These are phyloP conservation scores for Ivindomyrus marchei DNA, from an alignment of 2,113 vertebrate genomes.

Conservation along the genomic window DNA sequence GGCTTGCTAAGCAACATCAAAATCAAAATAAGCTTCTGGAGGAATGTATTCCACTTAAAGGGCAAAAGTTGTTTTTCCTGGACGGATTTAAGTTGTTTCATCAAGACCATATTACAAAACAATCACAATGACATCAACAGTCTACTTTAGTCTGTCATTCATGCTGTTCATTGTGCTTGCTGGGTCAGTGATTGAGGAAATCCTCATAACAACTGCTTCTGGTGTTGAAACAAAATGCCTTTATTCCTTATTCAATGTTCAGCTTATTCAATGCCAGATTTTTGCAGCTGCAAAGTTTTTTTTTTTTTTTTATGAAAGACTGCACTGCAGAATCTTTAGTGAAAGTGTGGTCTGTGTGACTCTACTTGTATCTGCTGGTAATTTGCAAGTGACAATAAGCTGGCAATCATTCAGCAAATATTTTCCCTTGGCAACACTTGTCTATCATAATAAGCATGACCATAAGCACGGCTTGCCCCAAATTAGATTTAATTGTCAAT, in stretches of 20 bases:
- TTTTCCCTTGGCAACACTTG: background rate
- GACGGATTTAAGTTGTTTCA: background rate
- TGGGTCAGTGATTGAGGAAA: conserved; percentile 52
- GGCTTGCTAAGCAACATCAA: background rate
- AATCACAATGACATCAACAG: background rate
- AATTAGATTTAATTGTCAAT: background rate
- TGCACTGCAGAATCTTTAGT: background rate
- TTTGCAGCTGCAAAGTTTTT: conserved; percentile 2
- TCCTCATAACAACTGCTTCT: conserved; percentile 47
- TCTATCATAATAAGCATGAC: background rate
- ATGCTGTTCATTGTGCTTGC: conserved; percentile 47
- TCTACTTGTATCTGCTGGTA: background rate
- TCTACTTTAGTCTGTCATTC: conserved; percentile 36
- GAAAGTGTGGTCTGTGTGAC: conserved; percentile 2
- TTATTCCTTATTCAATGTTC: background rate
- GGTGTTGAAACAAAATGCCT: conserved; percentile 38
- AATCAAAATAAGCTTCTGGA: background rate
- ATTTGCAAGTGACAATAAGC: background rate
- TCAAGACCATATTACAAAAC: background rate
- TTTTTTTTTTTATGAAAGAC: background rate
- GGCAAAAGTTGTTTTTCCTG: background rate
- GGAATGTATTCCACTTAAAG: background rate
- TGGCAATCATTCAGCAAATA: background rate
- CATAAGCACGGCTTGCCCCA: background rate
- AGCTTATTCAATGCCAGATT: background rate